phyloP scores from a whole-genome alignment of 2,113 vertebrate species.

The Arothron firmamentum region DNA sequence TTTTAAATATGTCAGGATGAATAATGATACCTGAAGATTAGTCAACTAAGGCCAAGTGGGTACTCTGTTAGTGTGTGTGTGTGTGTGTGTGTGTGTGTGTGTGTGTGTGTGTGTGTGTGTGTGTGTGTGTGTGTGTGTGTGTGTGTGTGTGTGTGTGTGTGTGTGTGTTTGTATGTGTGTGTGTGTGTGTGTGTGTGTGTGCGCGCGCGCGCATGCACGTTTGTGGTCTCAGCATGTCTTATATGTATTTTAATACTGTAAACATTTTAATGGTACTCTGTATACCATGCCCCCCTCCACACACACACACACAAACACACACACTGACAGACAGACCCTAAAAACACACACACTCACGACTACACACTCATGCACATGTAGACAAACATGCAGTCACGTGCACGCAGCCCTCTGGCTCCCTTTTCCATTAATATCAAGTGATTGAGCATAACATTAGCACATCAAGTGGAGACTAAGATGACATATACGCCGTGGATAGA shows the following conservation, averaged over 20 bases:
- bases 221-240: conserved; percentile 43
- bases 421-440: conserved; percentile 75
- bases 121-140: too few species aligned
- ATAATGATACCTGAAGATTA: conserved; percentile 6
- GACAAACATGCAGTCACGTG: conserved; percentile 2
- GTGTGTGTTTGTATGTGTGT: too few species aligned
- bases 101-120: too few species aligned
- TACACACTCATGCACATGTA: too few species aligned
- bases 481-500: conserved; percentile 60
- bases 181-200: too few species aligned
- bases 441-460: conserved; percentile 74
- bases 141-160: too few species aligned
- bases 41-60: conserved; percentile 3
- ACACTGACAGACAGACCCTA: neutral
- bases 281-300: too few species aligned
- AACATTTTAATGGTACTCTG: conserved; percentile 74
- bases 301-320: conserved; percentile 30
- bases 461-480: conserved; percentile 69
- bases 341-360: conserved; percentile 1
- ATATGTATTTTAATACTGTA: conserved; percentile 58
- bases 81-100: conserved; percentile 30
- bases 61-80: neutral
- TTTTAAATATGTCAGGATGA: conserved; percentile 28
- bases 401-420: conserved; percentile 32
- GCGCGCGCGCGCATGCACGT: conserved; percentile 60